Base-by-base conservation (phyloP, 2,888 invertebrate species). In the Sphinx pinastri region DNA sequence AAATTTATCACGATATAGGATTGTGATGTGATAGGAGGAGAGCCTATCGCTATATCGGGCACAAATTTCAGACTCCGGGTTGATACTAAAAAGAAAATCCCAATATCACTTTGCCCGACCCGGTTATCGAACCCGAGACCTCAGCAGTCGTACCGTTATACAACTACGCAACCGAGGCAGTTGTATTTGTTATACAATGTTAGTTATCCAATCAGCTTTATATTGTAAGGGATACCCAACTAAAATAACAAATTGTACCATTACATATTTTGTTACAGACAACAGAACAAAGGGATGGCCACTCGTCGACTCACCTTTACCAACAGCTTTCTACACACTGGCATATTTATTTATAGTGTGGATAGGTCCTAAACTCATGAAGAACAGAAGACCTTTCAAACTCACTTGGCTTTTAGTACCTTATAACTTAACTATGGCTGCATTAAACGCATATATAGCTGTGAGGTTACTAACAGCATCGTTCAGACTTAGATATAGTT, bases 351-450 rank as follows among this genome's bases (percentile, higher is more conserved):
- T 96, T 77, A 95, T 97, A 78, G 98, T 98, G 13, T 96, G 96
- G 95, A 90, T 95, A 25, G 98, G 98, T 2, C 98, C 98, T 55
- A 96, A 95, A 84, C 78, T 97, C 52, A 98, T 98, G 98, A 95
- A 95, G 84, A 95, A 96, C 75, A 94, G 97, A 72, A 95, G 95
- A 83, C 97, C 98, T 0, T 96, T 97, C 81, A 94, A 96, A 77
- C 89, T 99, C 66, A 96, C 96, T 25, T 95, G 95, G 95, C 88
- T 97, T 2, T 93, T 99, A 74, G 95, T 99, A 70, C 96, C 96
- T 4, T 98, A 99, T 87, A 99, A 99, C 89, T 90, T 98, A 73
- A 95, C 96, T 0, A 97, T 98, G 96, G 97, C 98, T 4, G 92
- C 92, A 0, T 92, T 99, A 67, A 99, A 98, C 85, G 95, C 96